Conservation (phyloP, 2,797 vertebrate genomes). For the Sebastes diploproa region DNA sequence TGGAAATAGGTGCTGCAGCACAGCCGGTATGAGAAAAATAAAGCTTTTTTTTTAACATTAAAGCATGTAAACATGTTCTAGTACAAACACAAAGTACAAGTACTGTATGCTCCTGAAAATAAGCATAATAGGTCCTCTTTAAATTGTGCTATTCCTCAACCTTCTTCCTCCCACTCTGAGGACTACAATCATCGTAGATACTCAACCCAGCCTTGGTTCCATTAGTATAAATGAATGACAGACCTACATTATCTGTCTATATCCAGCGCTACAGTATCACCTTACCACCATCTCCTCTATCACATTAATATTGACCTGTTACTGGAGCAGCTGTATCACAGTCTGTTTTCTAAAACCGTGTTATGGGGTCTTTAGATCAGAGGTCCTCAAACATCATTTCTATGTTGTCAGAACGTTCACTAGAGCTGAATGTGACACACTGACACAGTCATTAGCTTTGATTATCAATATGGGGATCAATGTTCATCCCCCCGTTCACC, state of each 20-base stretch:
- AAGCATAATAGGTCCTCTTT: too few species aligned
- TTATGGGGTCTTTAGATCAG: neutral
- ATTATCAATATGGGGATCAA: slow-evolving; percentile 42
- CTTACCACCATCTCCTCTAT: slow-evolving; percentile 29
- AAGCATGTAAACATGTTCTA: too few species aligned
- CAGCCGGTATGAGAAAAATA: too few species aligned
- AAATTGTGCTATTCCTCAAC: neutral
- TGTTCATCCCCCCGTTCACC: slow-evolving; percentile 39
- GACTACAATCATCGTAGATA: neutral
- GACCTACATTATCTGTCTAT: neutral
- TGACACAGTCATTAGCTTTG: slow-evolving; percentile 39
- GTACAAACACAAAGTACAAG: too few species aligned
- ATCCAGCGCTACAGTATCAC: slow-evolving; percentile 33
- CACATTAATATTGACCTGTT: slow-evolving; percentile 59
- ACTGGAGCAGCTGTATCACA: neutral
- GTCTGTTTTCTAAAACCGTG: neutral
- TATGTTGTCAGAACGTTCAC: slow-evolving; percentile 18
- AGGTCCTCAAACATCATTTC: slow-evolving; percentile 13
- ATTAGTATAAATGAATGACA: slow-evolving; percentile 9
- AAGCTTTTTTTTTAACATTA: too few species aligned
- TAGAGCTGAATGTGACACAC: slow-evolving; percentile 21
- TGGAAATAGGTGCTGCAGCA: too few species aligned
- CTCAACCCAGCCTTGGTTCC: neutral
- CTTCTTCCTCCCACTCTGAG: neutral
- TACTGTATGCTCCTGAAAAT: too few species aligned